These are phyloP conservation scores for Rhinopomastus cyanomelas DNA, from an alignment of 2,113 vertebrate genomes.

Conservation along the genomic window DNA sequence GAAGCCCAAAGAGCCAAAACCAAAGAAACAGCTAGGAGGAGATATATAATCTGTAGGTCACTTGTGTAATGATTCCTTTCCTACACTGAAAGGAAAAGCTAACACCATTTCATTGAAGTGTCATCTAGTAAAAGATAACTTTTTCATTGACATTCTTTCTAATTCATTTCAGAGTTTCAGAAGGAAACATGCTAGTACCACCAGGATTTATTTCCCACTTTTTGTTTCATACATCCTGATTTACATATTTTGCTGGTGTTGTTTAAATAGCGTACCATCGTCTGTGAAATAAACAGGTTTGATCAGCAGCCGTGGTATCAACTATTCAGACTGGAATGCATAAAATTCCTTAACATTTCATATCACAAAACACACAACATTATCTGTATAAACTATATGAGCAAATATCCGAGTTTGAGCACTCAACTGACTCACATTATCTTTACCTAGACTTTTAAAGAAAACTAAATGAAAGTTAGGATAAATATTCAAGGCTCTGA, in stretches of 20 bases:
- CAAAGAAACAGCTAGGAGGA: conserved; percentile 46
- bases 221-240: not conserved
- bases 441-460: not conserved
- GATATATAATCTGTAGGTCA: conserved; percentile 60
- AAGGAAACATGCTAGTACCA: not conserved
- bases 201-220: not conserved
- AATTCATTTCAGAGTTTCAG: conserved; percentile 12
- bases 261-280: not conserved
- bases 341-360: not conserved
- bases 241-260: not conserved
- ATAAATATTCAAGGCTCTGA: not conserved
- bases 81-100: conserved; percentile 32
- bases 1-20: conserved; percentile 42
- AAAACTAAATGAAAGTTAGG: not conserved
- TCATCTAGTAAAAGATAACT: conserved; percentile 8
- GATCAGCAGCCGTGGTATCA: not conserved
- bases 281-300: not conserved
- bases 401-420: not conserved
- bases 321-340: not conserved
- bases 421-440: not conserved
- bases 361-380: not conserved
- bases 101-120: conserved; percentile 33
- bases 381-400: not conserved
- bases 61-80: conserved; percentile 55
- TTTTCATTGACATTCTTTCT: conserved; percentile 10